Percentiles rank a stretch among this genome's conserved stretches.
These are phyloP conservation scores for Acanthopagrus latus DNA, from an alignment of 2,797 vertebrate species.

Conservation along the genomic window DNA sequence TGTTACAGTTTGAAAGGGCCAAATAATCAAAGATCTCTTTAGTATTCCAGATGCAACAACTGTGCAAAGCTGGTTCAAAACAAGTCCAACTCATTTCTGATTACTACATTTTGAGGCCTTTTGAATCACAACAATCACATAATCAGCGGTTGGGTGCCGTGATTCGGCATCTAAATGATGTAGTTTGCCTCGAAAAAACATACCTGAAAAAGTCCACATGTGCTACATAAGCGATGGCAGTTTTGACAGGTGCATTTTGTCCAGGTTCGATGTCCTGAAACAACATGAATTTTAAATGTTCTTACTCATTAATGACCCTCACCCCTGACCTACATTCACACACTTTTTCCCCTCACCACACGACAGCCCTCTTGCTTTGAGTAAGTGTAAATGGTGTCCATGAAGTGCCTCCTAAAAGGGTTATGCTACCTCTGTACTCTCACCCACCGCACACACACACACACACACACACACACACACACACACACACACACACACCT, in stretches of 20 bases:
- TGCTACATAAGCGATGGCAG: conserved; percentile 22
- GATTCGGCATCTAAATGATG: not conserved
- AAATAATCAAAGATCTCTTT: too few species aligned
- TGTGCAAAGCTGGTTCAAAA: too few species aligned
- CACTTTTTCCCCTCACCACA: not conserved
- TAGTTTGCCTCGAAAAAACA: not conserved
- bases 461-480: not conserved
- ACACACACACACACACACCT: too few species aligned
- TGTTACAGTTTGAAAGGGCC: too few species aligned
- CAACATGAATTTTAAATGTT: conserved; percentile 46
- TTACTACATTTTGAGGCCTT: too few species aligned
- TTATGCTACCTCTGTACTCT: conserved; percentile 29
- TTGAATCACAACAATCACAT: not conserved
- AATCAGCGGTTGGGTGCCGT: not conserved
- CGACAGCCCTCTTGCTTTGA: conserved; percentile 26
- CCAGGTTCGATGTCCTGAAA: conserved; percentile 31
- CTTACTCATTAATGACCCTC: conserved; percentile 31
- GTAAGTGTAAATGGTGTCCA: conserved; percentile 60
- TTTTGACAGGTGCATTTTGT: conserved; percentile 58
- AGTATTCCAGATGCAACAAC: too few species aligned
- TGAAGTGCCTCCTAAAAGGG: conserved; percentile 61
- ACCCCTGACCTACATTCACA: conserved; percentile 36
- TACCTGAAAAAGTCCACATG: not conserved
- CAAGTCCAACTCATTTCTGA: too few species aligned
- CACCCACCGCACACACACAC: not conserved